These are phyloP conservation scores for Origma solitaria DNA, from an alignment of 2,113 vertebrate genomes.

Conservation along the genomic window DNA sequence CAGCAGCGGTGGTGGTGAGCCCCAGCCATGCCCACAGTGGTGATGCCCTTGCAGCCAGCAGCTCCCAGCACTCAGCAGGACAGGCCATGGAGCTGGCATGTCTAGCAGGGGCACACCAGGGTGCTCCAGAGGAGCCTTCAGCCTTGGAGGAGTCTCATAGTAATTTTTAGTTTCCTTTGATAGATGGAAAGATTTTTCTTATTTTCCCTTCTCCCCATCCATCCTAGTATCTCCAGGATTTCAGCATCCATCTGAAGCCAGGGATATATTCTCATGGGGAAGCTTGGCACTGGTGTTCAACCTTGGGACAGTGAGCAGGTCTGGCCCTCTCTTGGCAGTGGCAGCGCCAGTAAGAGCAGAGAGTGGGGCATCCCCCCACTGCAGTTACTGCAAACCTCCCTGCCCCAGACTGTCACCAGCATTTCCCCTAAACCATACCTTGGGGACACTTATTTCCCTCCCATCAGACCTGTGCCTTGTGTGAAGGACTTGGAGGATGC, in stretches of 20 bases:
- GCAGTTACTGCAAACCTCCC: background rate
- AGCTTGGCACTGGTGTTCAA: background rate
- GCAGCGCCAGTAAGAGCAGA: background rate
- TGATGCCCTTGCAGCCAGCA: background rate
- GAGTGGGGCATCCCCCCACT: background rate
- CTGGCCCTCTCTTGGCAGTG: background rate
- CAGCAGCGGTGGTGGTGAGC: background rate
- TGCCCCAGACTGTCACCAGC: background rate
- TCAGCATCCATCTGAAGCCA: background rate
- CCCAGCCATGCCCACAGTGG: accelerated
- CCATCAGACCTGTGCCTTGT: background rate
- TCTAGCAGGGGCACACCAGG: background rate
- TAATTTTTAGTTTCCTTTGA: background rate
- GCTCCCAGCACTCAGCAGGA: background rate
- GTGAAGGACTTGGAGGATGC: background rate
- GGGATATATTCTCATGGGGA: background rate
- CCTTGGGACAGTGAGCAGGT: accelerated
- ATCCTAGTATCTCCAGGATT: background rate
- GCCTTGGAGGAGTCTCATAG: background rate
- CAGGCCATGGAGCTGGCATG: background rate
- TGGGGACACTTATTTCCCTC: background rate
- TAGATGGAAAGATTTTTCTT: background rate
- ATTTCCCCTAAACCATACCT: background rate
- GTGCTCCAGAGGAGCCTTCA: background rate
- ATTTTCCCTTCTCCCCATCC: background rate